Evolutionary conservation across 2,888 invertebrate species (phyloP).

Genomic region (Biston stratarius): DNA sequence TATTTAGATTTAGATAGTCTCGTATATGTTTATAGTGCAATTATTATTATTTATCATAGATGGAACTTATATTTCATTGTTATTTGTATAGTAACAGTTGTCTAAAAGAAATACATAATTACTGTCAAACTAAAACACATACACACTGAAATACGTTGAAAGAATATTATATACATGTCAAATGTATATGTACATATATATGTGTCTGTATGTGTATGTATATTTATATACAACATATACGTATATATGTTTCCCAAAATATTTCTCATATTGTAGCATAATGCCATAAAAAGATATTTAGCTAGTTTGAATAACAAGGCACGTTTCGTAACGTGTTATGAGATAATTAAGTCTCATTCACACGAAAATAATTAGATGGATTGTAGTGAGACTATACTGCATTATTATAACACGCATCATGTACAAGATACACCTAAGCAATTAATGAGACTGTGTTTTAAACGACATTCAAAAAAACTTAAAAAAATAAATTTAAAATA

Average conservation of each 20-base stretch:
- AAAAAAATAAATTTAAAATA: too few relatives aligned
- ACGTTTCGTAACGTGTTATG: conserved; percentile 41
- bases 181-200: too few relatives aligned
- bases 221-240: too few relatives aligned
- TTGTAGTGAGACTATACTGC: conserved; percentile 32
- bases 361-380: conserved; percentile 53
- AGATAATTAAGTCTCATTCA: conserved; percentile 44
- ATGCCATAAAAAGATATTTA: conserved; percentile 49
- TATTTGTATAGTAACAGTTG: too few relatives aligned
- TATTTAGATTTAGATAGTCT: neutral
- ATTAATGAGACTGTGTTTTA: neutral
- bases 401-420: conserved; percentile 38
- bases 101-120: too few relatives aligned
- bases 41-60: too few relatives aligned
- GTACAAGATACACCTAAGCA: conserved; percentile 8
- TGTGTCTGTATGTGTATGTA: too few relatives aligned
- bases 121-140: too few relatives aligned
- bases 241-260: conserved; percentile 9
- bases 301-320: conserved; percentile 46
- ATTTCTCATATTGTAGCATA: conserved; percentile 30
- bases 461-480: neutral
- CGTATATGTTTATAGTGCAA: neutral
- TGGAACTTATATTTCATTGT: too few relatives aligned
- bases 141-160: too few relatives aligned
- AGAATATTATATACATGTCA: too few relatives aligned